These are phyloP conservation scores for Gymnopithys bicolor DNA, from an alignment of 2,797 vertebrate genomes.

Conservation along the genomic window DNA sequence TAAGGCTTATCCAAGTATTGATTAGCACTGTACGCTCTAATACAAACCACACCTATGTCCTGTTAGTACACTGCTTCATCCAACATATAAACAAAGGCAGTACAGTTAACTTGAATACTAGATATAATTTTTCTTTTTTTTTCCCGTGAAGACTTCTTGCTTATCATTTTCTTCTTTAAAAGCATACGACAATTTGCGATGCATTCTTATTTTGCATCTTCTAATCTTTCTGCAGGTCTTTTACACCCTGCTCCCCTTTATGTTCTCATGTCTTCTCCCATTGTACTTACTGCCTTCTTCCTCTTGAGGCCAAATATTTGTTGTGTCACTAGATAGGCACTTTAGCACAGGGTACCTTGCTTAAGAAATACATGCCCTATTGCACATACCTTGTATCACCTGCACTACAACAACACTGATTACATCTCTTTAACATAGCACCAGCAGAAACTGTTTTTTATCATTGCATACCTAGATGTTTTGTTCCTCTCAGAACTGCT, in stretches of 20 bases:
- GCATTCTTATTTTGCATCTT: not conserved
- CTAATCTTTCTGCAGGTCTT: not conserved
- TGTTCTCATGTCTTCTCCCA: not conserved
- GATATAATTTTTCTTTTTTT: not conserved
- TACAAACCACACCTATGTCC: not conserved
- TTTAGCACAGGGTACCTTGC: slow-evolving; percentile 7
- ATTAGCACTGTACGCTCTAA: not conserved
- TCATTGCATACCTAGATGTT: not conserved
- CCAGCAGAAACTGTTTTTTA: not conserved
- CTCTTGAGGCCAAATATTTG: not conserved
- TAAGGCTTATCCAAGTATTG: not conserved
- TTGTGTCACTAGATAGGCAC: not conserved
- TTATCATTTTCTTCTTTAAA: not conserved
- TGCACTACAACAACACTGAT: not conserved
- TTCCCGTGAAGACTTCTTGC: accelerated
- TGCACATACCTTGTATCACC: not conserved
- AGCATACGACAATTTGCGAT: not conserved
- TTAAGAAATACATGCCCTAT: slow-evolving; percentile 7
- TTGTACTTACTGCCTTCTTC: not conserved
- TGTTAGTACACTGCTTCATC: not conserved
- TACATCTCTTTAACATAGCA: not conserved
- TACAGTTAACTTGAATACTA: not conserved
- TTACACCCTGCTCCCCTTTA: not conserved
- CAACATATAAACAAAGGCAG: not conserved
- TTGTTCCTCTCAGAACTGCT: not conserved